Evolutionary conservation across 64 coral and sea anemone species (phyloP).

Genomic region (Stichodactyla mertensii): DNA sequence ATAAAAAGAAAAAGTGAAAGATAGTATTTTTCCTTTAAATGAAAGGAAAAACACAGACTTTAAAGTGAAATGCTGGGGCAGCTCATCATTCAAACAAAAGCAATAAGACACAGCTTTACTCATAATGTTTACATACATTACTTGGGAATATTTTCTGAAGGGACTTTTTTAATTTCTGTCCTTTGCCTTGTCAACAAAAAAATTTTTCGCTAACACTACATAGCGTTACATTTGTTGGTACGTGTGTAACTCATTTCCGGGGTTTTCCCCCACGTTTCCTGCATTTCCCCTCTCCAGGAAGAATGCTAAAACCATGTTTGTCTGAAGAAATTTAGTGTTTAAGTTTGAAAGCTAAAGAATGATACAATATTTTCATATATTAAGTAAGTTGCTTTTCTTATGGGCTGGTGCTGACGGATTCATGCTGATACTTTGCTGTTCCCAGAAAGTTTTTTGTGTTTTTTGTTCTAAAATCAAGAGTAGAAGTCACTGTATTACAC

Average conservation of each 20-base stretch:
- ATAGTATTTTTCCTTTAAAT: neutral
- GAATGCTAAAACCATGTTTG: neutral
- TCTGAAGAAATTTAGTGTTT: neutral
- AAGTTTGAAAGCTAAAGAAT: no score
- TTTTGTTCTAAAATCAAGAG: no score
- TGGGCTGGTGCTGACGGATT: no score
- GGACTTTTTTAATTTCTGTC: neutral
- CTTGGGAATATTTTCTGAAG: no score
- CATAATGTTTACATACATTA: no score
- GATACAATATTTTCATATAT: no score
- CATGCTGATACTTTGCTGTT: no score
- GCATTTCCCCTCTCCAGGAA: neutral
- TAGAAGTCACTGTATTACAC: no score
- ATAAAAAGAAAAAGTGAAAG: neutral
- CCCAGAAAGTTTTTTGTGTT: no score
- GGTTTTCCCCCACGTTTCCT: neutral
- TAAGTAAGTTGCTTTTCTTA: no score
- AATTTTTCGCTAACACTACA: neutral
- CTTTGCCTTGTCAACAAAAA: neutral
- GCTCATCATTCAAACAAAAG: no score
- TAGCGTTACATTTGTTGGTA: neutral
- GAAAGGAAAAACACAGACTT: neutral
- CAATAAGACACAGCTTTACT: no score
- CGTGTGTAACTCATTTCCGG: neutral
- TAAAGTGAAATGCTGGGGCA: neutral